Conservation (phyloP, 2,113 vertebrate genomes). For the Nyctereutes procyonoides region DNA sequence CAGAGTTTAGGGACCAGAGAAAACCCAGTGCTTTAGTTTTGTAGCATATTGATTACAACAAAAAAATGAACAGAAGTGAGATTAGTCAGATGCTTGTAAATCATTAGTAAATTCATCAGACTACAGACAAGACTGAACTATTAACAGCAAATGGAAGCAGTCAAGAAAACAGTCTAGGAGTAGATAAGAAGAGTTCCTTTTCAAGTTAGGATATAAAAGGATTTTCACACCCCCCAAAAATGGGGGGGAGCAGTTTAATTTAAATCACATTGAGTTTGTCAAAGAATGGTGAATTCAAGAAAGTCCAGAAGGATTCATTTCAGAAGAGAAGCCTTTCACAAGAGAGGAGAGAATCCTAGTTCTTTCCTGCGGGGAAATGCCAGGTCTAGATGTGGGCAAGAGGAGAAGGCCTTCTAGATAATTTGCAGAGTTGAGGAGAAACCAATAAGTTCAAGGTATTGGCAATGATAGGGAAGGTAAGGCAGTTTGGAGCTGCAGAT, state of each 20-base stretch:
- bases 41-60: neutral
- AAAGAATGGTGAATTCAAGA: neutral
- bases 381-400: neutral
- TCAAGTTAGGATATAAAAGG: neutral
- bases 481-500: neutral
- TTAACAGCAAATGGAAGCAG: neutral
- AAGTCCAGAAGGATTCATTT: neutral
- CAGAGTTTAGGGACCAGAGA: neutral
- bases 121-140: neutral
- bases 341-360: neutral
- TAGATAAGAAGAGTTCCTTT: neutral
- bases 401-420: neutral
- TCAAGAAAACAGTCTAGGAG: neutral
- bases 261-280: neutral
- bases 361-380: neutral
- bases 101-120: neutral
- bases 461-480: neutral
- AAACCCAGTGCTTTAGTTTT: neutral
- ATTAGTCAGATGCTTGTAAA: neutral
- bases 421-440: neutral
- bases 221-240: neutral
- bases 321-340: neutral
- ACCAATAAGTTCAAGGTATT: neutral
- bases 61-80: neutral
- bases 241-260: neutral